phyloP scores from a whole-genome alignment of 2,113 vertebrate genomes.

The Taurulus bubalis region DNA sequence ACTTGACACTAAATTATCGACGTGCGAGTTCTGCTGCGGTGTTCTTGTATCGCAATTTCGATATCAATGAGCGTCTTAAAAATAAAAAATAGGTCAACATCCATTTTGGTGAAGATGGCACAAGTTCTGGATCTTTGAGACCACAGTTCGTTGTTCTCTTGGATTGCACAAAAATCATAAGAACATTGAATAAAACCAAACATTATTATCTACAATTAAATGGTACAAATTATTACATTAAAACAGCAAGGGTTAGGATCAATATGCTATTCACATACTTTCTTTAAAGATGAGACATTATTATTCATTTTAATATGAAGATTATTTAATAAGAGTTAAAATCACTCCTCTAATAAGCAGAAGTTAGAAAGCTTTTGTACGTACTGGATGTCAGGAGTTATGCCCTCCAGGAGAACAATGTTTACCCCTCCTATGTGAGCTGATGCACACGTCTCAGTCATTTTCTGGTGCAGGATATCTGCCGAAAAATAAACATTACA shows the following conservation, averaged over 20 bases:
- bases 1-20: not conserved
- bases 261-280: not conserved
- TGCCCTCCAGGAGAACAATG: constrained; percentile 96
- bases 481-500: not conserved
- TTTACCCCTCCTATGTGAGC: constrained; percentile 98
- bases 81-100: not conserved
- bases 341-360: not conserved
- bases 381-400: constrained; percentile 98
- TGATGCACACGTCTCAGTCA: constrained; percentile 98
- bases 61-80: not conserved
- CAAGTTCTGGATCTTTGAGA: not conserved
- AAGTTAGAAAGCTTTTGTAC: constrained; percentile 67
- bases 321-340: too few species aligned
- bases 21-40: not conserved
- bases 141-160: not conserved
- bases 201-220: not conserved
- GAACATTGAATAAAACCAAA: not conserved
- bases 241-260: not conserved
- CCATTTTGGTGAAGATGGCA: not conserved
- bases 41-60: not conserved
- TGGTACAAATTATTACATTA: not conserved
- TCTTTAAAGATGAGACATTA: not conserved
- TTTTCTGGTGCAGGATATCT: constrained; percentile 99
- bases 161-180: not conserved
- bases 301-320: too few species aligned